These are phyloP conservation scores for Galemys pyrenaicus DNA, from an alignment of 2,113 vertebrate genomes.

Conservation along the genomic window DNA sequence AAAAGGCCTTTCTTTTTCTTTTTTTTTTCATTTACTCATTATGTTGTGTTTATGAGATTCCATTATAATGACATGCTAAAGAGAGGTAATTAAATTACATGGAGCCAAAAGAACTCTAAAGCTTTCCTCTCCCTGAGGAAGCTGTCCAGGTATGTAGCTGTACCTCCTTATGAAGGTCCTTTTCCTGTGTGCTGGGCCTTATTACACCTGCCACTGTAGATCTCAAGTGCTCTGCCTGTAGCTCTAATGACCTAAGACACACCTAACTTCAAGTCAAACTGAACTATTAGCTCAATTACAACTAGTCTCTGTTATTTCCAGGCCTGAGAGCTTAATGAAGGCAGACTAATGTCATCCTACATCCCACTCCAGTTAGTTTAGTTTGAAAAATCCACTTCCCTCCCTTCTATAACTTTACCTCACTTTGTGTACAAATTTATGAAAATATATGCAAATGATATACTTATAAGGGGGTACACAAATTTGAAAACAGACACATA, in stretches of 20 bases:
- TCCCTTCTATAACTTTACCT: not conserved
- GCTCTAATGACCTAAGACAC: not conserved
- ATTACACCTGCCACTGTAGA: not conserved
- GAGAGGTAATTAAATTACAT: not conserved
- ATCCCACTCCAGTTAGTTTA: not conserved
- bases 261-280: not conserved
- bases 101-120: not conserved
- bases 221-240: not conserved
- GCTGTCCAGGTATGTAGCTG: not conserved
- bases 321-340: not conserved
- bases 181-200: not conserved
- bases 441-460: conserved; percentile 53
- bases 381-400: not conserved
- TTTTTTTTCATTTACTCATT: not conserved
- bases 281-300: not conserved
- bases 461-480: not conserved
- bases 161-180: not conserved
- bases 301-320: not conserved
- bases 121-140: not conserved
- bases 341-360: not conserved
- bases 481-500: conserved; percentile 32
- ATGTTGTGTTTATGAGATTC: not conserved
- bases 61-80: not conserved
- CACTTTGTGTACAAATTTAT: conserved; percentile 6
- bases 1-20: not conserved